Conservation (phyloP, 2,888 invertebrate species). For the Calliopum simillimum region DNA sequence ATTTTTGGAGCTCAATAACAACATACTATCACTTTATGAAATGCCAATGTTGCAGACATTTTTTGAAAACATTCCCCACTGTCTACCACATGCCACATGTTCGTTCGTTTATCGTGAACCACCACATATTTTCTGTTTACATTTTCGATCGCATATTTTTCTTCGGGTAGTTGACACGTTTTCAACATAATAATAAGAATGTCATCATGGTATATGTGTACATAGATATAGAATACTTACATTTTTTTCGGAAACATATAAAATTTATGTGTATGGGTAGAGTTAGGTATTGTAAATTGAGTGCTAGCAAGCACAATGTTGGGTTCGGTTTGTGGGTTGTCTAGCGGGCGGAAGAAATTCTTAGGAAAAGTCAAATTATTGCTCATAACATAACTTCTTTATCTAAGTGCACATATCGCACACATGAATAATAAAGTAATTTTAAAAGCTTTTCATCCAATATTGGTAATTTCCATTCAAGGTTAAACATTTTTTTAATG, state of each 20-base stretch:
- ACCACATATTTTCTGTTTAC: slow-evolving; percentile 3
- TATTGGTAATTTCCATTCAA: slow-evolving; percentile 12
- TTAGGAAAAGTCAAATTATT: neutral
- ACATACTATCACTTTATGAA: slow-evolving; percentile 21
- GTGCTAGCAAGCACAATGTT: neutral
- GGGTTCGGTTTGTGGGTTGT: neutral
- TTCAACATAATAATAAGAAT: slow-evolving; percentile 42
- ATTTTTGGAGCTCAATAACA: slow-evolving; percentile 13
- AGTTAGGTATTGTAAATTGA: no score
- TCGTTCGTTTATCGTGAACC: neutral
- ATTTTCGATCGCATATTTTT: slow-evolving; percentile 17
- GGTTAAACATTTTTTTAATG: slow-evolving; percentile 37
- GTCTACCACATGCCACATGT: slow-evolving; percentile 1
- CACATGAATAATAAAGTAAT: slow-evolving; percentile 61
- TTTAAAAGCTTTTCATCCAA: slow-evolving; percentile 54
- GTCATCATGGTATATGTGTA: slow-evolving; percentile 39
- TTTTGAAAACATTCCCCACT: slow-evolving; percentile 5
- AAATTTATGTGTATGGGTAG: slow-evolving; percentile 8
- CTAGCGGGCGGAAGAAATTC: neutral
- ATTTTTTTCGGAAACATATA: slow-evolving; percentile 30
- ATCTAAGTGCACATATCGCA: slow-evolving; percentile 22
- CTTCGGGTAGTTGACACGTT: slow-evolving; percentile 43
- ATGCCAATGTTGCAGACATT: slow-evolving; percentile 4
- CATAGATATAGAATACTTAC: slow-evolving; percentile 26
- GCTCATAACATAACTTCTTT: slow-evolving; percentile 10